A percentile compares a stretch with the other conserved stretches of the same genome.
These are phyloP conservation scores for Cladopsammia gracilis DNA, from an alignment of 64 coral and sea anemone species.

Conservation along the genomic window DNA sequence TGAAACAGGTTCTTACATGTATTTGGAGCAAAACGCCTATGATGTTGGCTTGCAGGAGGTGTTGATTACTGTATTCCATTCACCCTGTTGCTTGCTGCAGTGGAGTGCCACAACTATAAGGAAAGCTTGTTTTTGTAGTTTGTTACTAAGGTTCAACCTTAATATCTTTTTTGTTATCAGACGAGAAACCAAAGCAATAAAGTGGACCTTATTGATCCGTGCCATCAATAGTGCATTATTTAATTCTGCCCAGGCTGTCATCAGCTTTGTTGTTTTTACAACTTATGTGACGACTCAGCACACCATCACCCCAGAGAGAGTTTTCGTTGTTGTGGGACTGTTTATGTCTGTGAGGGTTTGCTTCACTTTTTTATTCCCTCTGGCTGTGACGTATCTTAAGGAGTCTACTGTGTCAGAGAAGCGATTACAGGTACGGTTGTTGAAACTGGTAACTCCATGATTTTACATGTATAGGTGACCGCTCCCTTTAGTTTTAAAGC, in stretches of 20 bases:
- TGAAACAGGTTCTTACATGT: too few species aligned
- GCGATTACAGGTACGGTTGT: constrained; percentile 74
- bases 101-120: too few species aligned
- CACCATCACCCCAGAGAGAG: constrained; percentile 67
- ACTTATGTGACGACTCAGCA: constrained; percentile 85
- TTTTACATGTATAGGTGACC: too few species aligned
- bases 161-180: constrained; percentile 35
- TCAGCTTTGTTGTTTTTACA: constrained; percentile 76
- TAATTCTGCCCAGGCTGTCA: constrained; percentile 48
- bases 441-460: neutral
- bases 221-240: constrained; percentile 74
- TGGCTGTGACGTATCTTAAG: constrained; percentile 77
- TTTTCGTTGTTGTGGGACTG: constrained; percentile 92
- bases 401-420: constrained; percentile 77
- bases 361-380: constrained; percentile 77
- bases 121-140: too few species aligned
- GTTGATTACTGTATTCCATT: too few species aligned
- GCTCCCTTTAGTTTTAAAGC: too few species aligned
- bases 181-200: constrained; percentile 70
- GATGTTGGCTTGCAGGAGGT: too few species aligned
- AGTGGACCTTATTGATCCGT: constrained; percentile 38
- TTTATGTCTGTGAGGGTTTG: constrained; percentile 60
- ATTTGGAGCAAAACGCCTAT: too few species aligned
- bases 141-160: neutral
- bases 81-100: too few species aligned